phyloP scores from a whole-genome alignment of 2,888 invertebrate genomes.

The Parapristionchus giblindavisi region DNA sequence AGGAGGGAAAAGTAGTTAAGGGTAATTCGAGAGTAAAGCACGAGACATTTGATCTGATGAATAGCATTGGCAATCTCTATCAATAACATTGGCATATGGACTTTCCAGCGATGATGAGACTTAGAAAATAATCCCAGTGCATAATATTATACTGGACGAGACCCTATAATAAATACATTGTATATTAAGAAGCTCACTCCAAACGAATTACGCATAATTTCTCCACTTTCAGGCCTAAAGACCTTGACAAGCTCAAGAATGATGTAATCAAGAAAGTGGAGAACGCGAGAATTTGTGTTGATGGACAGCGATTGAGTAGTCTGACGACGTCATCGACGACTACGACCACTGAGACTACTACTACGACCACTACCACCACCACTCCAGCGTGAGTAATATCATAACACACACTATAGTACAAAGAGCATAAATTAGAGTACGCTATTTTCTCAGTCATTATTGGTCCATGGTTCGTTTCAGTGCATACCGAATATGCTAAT shows the following conservation, averaged over 20 bases:
- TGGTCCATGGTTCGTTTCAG: too few species aligned
- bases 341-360: constrained; percentile 18
- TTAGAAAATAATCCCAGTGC: not conserved
- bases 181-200: not conserved
- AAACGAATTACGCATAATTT: not conserved
- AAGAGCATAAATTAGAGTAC: not conserved
- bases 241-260: constrained; percentile 23
- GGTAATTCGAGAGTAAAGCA: too few species aligned
- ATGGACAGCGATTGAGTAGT: constrained; percentile 33
- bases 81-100: too few species aligned
- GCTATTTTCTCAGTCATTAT: too few species aligned
- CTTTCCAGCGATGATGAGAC: too few species aligned
- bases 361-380: constrained; percentile 23
- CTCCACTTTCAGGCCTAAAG: constrained; percentile 12
- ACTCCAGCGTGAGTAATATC: too few species aligned
- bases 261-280: constrained; percentile 30
- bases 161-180: too few species aligned
- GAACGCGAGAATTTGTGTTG: constrained; percentile 18
- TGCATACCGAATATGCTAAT: too few species aligned
- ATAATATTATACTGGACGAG: not conserved
- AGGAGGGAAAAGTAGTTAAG: too few species aligned
- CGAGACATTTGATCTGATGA: too few species aligned
- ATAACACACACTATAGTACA: not conserved
- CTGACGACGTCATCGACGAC: constrained; percentile 34
- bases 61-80: too few species aligned